These are phyloP conservation scores for Acanthococcus lagerstroemiae DNA, from an alignment of 2,888 invertebrate species.

Conservation along the genomic window DNA sequence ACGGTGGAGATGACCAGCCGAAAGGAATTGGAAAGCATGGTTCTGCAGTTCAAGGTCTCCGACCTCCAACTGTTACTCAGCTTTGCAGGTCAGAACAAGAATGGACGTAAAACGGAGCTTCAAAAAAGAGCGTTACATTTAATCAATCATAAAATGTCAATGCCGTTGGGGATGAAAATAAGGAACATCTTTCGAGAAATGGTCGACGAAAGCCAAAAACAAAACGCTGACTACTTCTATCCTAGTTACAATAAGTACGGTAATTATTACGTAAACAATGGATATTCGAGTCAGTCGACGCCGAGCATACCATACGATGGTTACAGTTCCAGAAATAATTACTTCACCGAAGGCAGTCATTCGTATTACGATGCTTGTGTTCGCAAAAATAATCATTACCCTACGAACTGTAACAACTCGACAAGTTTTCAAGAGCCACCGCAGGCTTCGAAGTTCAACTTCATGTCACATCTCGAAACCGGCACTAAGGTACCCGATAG, in stretches of 20 bases:
- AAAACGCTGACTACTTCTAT: neutral
- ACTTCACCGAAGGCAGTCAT: neutral
- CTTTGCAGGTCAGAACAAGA: constrained; percentile 13
- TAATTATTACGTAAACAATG: neutral
- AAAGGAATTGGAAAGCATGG: constrained; percentile 6
- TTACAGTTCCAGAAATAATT: neutral
- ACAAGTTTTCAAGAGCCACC: neutral
- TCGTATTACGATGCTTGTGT: neutral
- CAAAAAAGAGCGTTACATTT: constrained; percentile 16
- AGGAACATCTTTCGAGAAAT: constrained; percentile 2
- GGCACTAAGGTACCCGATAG: neutral
- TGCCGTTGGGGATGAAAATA: constrained; percentile 3
- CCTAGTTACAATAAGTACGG: constrained; percentile 5
- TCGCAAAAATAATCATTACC: neutral
- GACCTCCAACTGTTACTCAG: constrained; percentile 12
- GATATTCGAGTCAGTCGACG: neutral
- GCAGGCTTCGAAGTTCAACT: neutral
- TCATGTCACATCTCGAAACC: neutral
- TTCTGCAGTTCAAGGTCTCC: constrained; percentile 12
- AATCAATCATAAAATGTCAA: neutral
- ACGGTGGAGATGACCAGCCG: neutral
- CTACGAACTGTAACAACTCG: neutral
- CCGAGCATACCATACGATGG: neutral
- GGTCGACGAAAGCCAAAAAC: neutral
- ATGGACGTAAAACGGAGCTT: constrained; percentile 2